phyloP scores from a whole-genome alignment of 1,140 invertebrate genomes.

The Zaprionus ornatus region DNA sequence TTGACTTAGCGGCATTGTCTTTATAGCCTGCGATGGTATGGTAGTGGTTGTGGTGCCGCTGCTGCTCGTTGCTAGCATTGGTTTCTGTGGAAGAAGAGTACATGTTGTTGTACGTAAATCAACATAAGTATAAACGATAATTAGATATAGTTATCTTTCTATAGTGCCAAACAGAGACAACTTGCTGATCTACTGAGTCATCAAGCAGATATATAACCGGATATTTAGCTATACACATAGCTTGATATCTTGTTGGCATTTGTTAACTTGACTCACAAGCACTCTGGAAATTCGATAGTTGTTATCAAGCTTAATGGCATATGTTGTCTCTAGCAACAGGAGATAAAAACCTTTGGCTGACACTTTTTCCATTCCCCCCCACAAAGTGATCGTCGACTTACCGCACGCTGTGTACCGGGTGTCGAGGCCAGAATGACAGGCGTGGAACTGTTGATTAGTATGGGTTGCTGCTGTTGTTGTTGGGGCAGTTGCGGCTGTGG shows the following conservation, averaged over 20 bases:
- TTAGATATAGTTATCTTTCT: neutral
- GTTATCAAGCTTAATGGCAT: constrained; percentile 1
- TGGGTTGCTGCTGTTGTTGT: constrained; percentile 71
- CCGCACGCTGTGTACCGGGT: constrained; percentile 67
- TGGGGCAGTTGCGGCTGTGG: constrained; percentile 42
- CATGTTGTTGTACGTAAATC: neutral
- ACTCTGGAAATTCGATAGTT: neutral
- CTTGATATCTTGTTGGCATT: neutral
- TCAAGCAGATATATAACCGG: neutral
- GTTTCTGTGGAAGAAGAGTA: constrained; percentile 50
- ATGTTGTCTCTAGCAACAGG: neutral
- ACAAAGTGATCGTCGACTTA: constrained; percentile 35
- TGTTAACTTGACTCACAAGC: neutral
- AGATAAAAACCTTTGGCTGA: neutral
- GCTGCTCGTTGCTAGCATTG: constrained; percentile 56
- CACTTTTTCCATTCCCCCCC: neutral
- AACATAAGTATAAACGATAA: neutral
- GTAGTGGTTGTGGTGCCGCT: constrained; percentile 60
- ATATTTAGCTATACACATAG: neutral
- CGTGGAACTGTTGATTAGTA: constrained; percentile 78
- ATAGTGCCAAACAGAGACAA: neutral
- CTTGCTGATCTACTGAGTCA: neutral
- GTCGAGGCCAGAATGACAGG: constrained; percentile 78
- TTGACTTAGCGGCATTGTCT: constrained; percentile 80
- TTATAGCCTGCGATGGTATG: constrained; percentile 76